These are phyloP conservation scores for Drosophila bocqueti DNA, from an alignment of 1,140 invertebrate genomes.

Conservation along the genomic window DNA sequence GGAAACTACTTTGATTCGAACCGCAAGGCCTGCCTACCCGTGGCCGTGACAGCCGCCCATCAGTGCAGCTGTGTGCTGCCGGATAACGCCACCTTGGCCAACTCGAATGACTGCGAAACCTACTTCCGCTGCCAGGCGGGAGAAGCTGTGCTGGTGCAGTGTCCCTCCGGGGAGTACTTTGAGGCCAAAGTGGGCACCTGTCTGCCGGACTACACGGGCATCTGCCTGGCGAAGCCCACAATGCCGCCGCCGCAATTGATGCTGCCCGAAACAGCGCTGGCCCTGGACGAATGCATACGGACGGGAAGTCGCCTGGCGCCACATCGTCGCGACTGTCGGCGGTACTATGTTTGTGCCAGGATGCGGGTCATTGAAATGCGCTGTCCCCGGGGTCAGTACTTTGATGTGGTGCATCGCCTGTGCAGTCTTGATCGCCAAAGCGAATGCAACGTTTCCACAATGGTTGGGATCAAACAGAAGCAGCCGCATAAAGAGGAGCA, in stretches of 20 bases:
- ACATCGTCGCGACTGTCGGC: conserved; percentile 47
- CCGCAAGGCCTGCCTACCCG: conserved; percentile 43
- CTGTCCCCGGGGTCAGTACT: conserved; percentile 59
- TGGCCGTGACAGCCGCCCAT: conserved; percentile 40
- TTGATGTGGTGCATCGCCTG: conserved; percentile 36
- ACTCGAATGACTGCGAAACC: conserved; percentile 60
- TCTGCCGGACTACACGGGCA: conserved; percentile 49
- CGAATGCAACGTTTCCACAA: conserved; percentile 33
- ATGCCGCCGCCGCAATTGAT: conserved; percentile 19
- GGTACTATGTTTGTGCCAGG: conserved; percentile 42
- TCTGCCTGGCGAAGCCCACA: conserved; percentile 50
- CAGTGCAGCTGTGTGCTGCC: conserved; percentile 72
- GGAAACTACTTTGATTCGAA: conserved; percentile 48
- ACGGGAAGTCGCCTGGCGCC: conserved; percentile 40
- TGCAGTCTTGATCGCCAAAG: conserved; percentile 40
- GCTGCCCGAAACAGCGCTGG: conserved; percentile 9
- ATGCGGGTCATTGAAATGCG: conserved; percentile 38
- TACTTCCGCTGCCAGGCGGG: conserved; percentile 57
- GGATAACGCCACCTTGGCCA: conserved; percentile 48
- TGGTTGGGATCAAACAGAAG: not conserved
- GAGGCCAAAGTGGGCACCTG: conserved; percentile 32
- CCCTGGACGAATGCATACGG: conserved; percentile 38
- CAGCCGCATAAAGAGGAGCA: not conserved
- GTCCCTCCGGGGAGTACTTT: conserved; percentile 55
- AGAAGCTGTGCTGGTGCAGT: conserved; percentile 48